Evolutionary conservation across 1,140 invertebrate genomes (phyloP).

Genomic region (Microplitis mediator): DNA sequence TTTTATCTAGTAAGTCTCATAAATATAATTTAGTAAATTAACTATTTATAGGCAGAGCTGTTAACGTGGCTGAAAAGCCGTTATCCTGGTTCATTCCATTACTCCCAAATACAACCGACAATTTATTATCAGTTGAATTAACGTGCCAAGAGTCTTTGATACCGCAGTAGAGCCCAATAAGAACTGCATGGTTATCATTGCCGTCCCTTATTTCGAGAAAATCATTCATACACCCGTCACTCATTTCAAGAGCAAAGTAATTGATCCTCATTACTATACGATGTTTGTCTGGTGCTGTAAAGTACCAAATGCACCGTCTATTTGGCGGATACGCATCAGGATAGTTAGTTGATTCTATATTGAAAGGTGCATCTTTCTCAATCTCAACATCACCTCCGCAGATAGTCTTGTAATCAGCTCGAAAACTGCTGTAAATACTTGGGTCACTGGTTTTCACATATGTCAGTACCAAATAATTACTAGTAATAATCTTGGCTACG

Average conservation of each 20-base stretch:
- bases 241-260: conserved; percentile 90
- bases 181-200: conserved; percentile 73
- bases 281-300: too few relatives aligned
- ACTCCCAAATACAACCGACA: conserved; percentile 94
- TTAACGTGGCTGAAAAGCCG: conserved; percentile 91
- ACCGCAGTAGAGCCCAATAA: conserved; percentile 94
- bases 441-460: conserved; percentile 74
- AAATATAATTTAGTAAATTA: too few relatives aligned
- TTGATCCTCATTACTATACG: too few relatives aligned
- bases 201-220: conserved; percentile 91
- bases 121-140: conserved; percentile 84
- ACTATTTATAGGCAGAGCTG: too few relatives aligned
- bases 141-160: conserved; percentile 91
- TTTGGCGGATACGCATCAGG: too few relatives aligned
- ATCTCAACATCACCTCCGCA: conserved; percentile 85
- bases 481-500: conserved; percentile 72
- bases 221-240: conserved; percentile 97
- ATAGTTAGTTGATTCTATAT: too few relatives aligned
- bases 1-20: too few relatives aligned
- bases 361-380: too few relatives aligned
- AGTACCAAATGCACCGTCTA: too few relatives aligned
- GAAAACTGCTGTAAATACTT: conserved; percentile 76
- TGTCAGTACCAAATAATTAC: conserved; percentile 84
- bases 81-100: conserved; percentile 96
- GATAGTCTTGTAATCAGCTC: conserved; percentile 84